Conservation (phyloP, 2,888 invertebrate genomes). For the Erannis defoliaria region DNA sequence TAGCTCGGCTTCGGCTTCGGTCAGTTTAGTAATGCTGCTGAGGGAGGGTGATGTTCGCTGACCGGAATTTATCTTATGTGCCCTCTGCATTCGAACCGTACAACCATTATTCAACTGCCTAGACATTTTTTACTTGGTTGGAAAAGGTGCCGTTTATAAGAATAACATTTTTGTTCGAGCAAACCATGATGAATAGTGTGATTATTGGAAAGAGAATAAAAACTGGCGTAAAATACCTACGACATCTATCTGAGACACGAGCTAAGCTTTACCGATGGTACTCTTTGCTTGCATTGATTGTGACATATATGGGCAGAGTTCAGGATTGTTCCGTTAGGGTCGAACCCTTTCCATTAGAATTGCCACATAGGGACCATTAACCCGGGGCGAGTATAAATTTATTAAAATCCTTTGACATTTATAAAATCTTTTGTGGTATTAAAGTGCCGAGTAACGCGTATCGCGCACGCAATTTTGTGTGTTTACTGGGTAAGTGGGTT, state of each 20-base stretch:
- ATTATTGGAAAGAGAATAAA: slow-evolving; percentile 14
- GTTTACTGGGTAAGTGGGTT: slow-evolving; percentile 37
- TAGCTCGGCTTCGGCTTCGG: slow-evolving; percentile 61
- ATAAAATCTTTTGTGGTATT: slow-evolving; percentile 48
- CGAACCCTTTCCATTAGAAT: slow-evolving; percentile 65
- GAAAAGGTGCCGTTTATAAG: slow-evolving; percentile 22
- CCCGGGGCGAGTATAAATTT: slow-evolving; percentile 60
- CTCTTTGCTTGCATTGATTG: slow-evolving; percentile 61
- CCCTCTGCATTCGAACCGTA: slow-evolving; percentile 46
- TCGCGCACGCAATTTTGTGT: slow-evolving; percentile 40
- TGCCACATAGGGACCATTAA: slow-evolving; percentile 67
- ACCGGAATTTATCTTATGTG: slow-evolving; percentile 64
- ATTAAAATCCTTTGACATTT: slow-evolving; percentile 55
- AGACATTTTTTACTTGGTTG: slow-evolving; percentile 45
- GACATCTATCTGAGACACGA: slow-evolving; percentile 21
- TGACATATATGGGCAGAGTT: slow-evolving; percentile 62
- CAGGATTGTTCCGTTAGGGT: slow-evolving; percentile 56
- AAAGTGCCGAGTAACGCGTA: slow-evolving; percentile 37
- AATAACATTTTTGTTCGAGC: slow-evolving; percentile 24
- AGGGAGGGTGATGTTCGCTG: slow-evolving; percentile 62
- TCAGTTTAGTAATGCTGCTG: slow-evolving; percentile 45
- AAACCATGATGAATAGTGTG: slow-evolving; percentile 9
- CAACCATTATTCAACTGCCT: slow-evolving; percentile 54
- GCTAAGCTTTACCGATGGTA: slow-evolving; percentile 53
- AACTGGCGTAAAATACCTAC: slow-evolving; percentile 10